A percentile compares a stretch with the other conserved stretches of the same genome.
Conservation (phyloP, 2,888 invertebrate species). For the Pandemis cinnamomeana region DNA sequence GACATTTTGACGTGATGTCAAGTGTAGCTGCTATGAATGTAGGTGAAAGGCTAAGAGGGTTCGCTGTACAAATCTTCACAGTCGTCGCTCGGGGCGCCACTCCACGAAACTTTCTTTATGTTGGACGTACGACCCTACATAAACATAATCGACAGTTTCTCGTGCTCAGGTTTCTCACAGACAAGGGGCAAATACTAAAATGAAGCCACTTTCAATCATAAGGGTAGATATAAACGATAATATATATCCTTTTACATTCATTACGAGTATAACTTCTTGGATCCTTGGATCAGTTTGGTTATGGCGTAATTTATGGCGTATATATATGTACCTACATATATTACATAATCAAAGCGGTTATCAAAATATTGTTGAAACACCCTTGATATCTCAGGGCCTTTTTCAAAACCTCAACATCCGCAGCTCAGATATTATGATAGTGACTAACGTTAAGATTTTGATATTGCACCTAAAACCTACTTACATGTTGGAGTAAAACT, state of each 20-base stretch:
- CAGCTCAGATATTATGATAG: no score
- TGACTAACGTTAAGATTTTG: neutral
- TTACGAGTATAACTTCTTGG: no score
- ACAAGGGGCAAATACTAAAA: neutral
- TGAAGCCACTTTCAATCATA: conserved; percentile 4
- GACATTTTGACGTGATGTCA: conserved; percentile 61
- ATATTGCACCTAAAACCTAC: neutral
- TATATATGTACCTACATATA: no score
- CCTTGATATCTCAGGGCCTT: no score
- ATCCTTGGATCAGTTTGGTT: neutral
- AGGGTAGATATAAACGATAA: neutral
- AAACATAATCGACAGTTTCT: conserved; percentile 29
- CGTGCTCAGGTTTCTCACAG: neutral
- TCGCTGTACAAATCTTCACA: conserved; percentile 62
- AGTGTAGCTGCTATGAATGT: conserved; percentile 60
- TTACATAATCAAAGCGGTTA: no score
- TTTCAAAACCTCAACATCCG: no score
- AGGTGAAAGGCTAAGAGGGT: conserved; percentile 63
- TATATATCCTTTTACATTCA: neutral
- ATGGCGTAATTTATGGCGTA: no score
- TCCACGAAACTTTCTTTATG: conserved; percentile 56
- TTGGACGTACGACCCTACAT: conserved; percentile 36
- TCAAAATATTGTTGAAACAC: no score
- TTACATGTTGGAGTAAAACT: neutral
- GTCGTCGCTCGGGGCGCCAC: conserved; percentile 59